A percentile compares a stretch with the other conserved stretches of the same genome.
phyloP scores from a whole-genome alignment of 2,113 vertebrate genomes.

The Muscicapa adusta region DNA sequence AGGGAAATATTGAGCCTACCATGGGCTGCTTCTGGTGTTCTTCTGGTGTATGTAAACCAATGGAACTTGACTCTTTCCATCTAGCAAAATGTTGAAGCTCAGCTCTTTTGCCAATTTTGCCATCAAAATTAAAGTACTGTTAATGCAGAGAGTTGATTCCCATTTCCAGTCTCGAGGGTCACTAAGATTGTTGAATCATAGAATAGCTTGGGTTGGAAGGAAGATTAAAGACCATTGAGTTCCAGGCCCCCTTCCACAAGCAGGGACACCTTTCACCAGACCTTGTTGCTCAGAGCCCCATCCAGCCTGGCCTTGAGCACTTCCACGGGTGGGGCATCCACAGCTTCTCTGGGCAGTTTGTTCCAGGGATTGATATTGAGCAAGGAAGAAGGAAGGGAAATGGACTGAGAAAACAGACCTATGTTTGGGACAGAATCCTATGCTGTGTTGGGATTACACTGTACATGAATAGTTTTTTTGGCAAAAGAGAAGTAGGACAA shows the following conservation, averaged over 20 bases:
- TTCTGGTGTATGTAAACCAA: not conserved
- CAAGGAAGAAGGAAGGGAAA: not conserved
- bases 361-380: not conserved
- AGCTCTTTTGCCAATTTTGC: not conserved
- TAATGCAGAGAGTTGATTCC: not conserved
- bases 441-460: not conserved
- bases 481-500: not conserved
- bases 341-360: not conserved
- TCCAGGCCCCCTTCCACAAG: not conserved
- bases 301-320: not conserved
- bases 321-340: not conserved
- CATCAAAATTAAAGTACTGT: not conserved
- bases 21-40: not conserved
- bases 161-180: not conserved
- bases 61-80: not conserved
- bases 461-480: not conserved
- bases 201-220: not conserved
- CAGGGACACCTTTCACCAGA: not conserved
- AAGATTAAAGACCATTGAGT: too few species aligned
- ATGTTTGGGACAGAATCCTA: rapidly evolving
- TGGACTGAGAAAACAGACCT: not conserved
- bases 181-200: not conserved
- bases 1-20: not conserved
- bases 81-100: not conserved
- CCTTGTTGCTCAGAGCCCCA: not conserved